Conservation (phyloP, 2,797 vertebrate genomes). For the Phylloscopus collybita region DNA sequence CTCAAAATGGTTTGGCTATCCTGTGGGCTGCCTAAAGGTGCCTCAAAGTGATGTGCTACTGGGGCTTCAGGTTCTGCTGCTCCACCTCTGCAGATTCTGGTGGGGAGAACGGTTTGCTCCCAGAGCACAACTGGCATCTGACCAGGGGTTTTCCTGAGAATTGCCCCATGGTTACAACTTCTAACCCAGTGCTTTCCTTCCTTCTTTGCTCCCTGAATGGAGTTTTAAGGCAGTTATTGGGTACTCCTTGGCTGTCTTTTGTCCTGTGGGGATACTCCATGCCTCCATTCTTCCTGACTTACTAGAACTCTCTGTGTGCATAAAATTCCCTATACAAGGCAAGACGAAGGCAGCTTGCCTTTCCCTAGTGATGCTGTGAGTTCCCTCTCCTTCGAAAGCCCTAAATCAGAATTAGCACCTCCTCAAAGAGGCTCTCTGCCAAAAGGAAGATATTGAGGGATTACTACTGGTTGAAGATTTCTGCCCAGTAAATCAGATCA, state of each 20-base stretch:
- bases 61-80: neutral
- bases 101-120: neutral
- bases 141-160: neutral
- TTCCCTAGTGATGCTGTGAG: neutral
- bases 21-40: neutral
- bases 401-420: neutral
- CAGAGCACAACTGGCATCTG: neutral
- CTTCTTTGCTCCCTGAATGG: neutral
- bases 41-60: neutral
- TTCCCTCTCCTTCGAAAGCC: neutral
- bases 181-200: fast-evolving
- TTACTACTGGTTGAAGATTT: neutral
- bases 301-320: neutral
- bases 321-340: neutral
- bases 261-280: neutral
- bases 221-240: neutral
- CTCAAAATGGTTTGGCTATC: neutral
- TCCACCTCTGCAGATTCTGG: fast-evolving
- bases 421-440: neutral
- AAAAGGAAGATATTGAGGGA: neutral
- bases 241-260: neutral
- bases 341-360: neutral
- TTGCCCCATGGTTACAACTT: neutral
- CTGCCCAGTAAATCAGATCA: neutral
- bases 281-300: neutral